Conservation (phyloP, 2,888 invertebrate species). For the Coronaproctus castanopsis region DNA sequence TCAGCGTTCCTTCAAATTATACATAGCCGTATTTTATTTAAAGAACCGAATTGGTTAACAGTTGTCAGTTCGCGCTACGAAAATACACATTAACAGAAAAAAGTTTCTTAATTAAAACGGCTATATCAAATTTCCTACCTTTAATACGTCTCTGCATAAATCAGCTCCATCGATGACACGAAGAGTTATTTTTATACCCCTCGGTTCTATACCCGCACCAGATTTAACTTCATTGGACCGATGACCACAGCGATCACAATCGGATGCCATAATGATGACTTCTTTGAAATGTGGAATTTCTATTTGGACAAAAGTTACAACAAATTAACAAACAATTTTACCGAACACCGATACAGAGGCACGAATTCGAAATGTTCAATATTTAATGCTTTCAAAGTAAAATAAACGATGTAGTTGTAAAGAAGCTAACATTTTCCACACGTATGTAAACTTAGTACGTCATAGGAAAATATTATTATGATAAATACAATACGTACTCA, state of each 20-base stretch:
- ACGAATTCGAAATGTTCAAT: not conserved
- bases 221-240: conserved; percentile 93
- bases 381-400: not conserved
- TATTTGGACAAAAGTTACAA: conserved; percentile 24
- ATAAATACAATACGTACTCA: too few relatives aligned
- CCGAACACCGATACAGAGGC: not conserved
- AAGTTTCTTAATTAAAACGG: too few relatives aligned
- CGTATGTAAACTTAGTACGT: too few relatives aligned
- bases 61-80: too few relatives aligned
- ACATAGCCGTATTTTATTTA: too few relatives aligned
- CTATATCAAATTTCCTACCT: too few relatives aligned
- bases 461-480: too few relatives aligned
- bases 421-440: too few relatives aligned
- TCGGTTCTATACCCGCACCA: conserved; percentile 66
- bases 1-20: too few relatives aligned
- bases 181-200: conserved; percentile 58
- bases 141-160: conserved; percentile 79
- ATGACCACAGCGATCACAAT: conserved; percentile 74
- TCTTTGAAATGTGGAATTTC: conserved; percentile 94
- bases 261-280: conserved; percentile 91
- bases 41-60: too few relatives aligned
- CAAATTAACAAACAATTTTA: conserved; percentile 3
- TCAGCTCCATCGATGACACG: conserved; percentile 48
- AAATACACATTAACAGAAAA: too few relatives aligned
- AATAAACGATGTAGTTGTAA: too few relatives aligned